Percentiles rank a stretch among this genome's conserved stretches.
Conservation (phyloP, 2,888 invertebrate genomes). For the Thymelicus sylvestris region DNA sequence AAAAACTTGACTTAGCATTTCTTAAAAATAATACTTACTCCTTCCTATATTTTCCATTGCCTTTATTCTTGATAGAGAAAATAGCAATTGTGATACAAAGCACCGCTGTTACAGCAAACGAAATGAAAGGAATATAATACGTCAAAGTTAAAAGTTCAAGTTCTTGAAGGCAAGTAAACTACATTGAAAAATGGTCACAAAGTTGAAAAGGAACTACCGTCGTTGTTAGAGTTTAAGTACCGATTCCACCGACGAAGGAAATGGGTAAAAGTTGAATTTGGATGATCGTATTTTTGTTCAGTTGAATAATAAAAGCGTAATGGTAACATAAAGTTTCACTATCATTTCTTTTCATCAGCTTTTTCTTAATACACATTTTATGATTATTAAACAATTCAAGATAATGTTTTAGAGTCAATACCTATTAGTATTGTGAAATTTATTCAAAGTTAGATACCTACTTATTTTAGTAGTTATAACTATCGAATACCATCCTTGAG, state of each 20-base stretch:
- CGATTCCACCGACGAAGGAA: not conserved
- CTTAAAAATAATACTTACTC: not conserved
- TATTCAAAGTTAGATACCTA: too few species aligned
- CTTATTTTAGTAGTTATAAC: too few species aligned
- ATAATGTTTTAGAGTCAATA: too few species aligned
- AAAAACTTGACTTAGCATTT: not conserved
- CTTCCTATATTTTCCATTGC: not conserved
- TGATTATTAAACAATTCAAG: too few species aligned
- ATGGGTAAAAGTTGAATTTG: not conserved
- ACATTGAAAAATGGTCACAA: slow-evolving; percentile 13
- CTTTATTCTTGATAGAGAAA: not conserved
- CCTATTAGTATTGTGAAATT: too few species aligned
- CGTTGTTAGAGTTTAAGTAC: not conserved
- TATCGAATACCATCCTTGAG: too few species aligned
- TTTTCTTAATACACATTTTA: too few species aligned
- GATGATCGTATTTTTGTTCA: too few species aligned
- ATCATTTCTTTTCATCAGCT: too few species aligned
- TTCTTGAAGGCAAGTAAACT: slow-evolving; percentile 3
- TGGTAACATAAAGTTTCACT: too few species aligned
- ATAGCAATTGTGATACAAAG: not conserved
- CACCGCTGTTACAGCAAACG: not conserved
- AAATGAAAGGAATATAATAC: not conserved
- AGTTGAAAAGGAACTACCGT: not conserved
- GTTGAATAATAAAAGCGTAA: too few species aligned
- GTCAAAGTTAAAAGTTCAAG: slow-evolving; percentile 14